Conservation (phyloP, 2,888 invertebrate genomes). For the Tipula confusa region DNA sequence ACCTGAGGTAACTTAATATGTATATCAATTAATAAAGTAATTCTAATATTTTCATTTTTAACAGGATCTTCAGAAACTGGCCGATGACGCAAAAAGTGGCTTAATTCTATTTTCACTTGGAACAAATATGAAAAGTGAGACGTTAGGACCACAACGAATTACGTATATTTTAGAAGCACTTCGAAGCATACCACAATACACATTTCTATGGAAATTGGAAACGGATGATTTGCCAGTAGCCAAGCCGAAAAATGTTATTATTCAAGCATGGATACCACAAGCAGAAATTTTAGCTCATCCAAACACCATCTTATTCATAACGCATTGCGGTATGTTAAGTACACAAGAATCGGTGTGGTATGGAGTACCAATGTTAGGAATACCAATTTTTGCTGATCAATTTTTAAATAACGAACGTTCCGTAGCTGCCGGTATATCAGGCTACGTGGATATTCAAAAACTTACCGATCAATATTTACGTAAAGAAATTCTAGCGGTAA, state of each 20-base stretch:
- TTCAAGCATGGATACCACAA: constrained; percentile 53
- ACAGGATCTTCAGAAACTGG: constrained; percentile 40
- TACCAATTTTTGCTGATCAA: constrained; percentile 43
- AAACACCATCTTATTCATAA: constrained; percentile 41
- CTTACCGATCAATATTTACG: not conserved
- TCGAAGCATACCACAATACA: constrained; percentile 40
- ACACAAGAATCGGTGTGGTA: constrained; percentile 42
- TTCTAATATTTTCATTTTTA: too few species aligned
- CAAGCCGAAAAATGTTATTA: constrained; percentile 49
- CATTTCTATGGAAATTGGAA: constrained; percentile 47
- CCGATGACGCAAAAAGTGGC: constrained; percentile 42
- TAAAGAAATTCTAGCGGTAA: not conserved
- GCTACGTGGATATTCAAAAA: not conserved
- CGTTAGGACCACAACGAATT: constrained; percentile 35
- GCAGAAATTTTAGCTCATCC: constrained; percentile 47
- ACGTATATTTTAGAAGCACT: constrained; percentile 41
- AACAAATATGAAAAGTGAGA: constrained; percentile 40
- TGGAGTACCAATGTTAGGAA: constrained; percentile 43
- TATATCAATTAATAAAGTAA: not conserved
- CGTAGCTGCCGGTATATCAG: not conserved
- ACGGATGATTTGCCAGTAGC: constrained; percentile 34
- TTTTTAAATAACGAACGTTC: constrained; percentile 20
- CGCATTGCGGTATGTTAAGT: constrained; percentile 43
- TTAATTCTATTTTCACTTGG: constrained; percentile 45
- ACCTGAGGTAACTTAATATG: constrained; percentile 32